Conservation (phyloP, 2,888 invertebrate species). For the Tenthredo notha region DNA sequence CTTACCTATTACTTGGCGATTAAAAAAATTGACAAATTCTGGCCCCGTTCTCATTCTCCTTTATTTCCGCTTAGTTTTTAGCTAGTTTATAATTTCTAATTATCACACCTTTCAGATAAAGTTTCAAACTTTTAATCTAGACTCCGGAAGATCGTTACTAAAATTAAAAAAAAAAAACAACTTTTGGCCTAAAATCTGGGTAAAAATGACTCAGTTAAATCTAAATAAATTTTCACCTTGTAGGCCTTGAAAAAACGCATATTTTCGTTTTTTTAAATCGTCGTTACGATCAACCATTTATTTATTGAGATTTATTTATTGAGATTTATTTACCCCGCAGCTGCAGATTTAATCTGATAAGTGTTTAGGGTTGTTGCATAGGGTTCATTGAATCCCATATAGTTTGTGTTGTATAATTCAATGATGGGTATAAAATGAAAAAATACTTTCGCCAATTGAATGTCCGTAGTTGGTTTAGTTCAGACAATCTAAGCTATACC, state of each 20-base stretch:
- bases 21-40: too few species aligned
- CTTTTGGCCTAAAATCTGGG: too few species aligned
- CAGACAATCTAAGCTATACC: not conserved
- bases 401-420: not conserved
- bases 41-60: too few species aligned
- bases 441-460: constrained; percentile 38
- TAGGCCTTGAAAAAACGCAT: too few species aligned
- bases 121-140: not conserved
- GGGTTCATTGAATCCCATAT: not conserved
- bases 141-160: not conserved
- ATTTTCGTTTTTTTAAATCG: too few species aligned
- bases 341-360: not conserved
- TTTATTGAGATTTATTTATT: not conserved
- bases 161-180: too few species aligned
- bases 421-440: not conserved
- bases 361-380: not conserved
- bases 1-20: not conserved
- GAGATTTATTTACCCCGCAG: not conserved
- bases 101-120: not conserved
- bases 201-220: not conserved
- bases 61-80: not conserved
- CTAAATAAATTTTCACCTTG: not conserved
- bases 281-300: too few species aligned
- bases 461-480: not conserved
- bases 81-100: too few species aligned